A percentile compares a stretch with the other conserved stretches of the same genome.
Evolutionary conservation across 2,888 invertebrate species (phyloP).

Genomic region (Sminthurides aquaticus): DNA sequence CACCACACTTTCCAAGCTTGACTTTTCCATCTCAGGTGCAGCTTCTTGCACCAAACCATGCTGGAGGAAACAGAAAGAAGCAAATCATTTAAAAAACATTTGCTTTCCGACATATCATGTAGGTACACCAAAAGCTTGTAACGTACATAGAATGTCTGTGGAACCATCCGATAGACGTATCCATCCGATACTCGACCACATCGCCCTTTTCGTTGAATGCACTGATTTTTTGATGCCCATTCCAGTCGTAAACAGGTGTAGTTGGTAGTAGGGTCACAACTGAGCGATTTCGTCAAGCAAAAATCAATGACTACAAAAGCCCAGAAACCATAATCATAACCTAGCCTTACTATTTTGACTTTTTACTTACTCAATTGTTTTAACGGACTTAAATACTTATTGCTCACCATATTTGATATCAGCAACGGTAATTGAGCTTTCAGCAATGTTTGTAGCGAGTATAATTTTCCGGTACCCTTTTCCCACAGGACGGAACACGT

Average conservation of each 20-base stretch:
- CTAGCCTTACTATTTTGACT: no score
- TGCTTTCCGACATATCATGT: conserved; percentile 3
- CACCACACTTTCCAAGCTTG: conserved; percentile 72
- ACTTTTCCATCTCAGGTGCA: conserved; percentile 68
- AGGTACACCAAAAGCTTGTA: not conserved
- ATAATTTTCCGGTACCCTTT: conserved; percentile 69
- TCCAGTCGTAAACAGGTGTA: conserved; percentile 66
- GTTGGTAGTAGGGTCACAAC: conserved; percentile 68
- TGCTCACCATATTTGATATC: conserved; percentile 71
- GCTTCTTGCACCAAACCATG: conserved; percentile 48
- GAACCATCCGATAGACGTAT: conserved; percentile 68
- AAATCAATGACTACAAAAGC: conserved; percentile 74
- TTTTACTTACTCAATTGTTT: no score
- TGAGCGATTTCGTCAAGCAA: conserved; percentile 76
- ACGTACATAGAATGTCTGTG: conserved; percentile 56
- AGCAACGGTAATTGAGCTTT: conserved; percentile 83
- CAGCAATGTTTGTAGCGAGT: conserved; percentile 83
- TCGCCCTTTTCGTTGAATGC: conserved; percentile 80
- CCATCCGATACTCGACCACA: conserved; percentile 81
- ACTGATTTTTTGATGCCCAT: conserved; percentile 87
- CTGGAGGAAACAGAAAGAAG: conserved; percentile 17
- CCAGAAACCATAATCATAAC: conserved; percentile 29
- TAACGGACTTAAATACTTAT: no score
- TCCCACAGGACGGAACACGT: conserved; percentile 57
- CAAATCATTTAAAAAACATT: conserved; percentile 3